Percentiles rank a stretch among this genome's conserved stretches.
These are phyloP conservation scores for Bedellia somnulentella DNA, from an alignment of 2,888 invertebrate species.

Conservation along the genomic window DNA sequence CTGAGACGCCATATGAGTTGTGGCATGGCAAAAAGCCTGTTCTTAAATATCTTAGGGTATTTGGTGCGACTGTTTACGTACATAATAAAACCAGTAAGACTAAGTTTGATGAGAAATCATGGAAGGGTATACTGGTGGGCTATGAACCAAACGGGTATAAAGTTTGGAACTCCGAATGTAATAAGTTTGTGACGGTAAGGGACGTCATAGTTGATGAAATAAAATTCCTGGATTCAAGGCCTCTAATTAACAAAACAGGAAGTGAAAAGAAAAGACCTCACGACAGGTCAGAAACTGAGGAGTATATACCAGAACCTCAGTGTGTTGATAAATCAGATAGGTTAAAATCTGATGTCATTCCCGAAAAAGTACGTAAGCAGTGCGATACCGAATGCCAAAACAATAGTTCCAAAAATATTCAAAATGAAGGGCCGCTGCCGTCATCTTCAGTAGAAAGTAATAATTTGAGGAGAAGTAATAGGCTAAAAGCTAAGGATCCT, in stretches of 20 bases:
- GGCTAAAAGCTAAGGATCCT: slow-evolving; percentile 14
- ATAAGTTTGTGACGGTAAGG: slow-evolving; percentile 17
- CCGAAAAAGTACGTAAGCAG: background rate
- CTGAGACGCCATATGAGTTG: slow-evolving; percentile 24
- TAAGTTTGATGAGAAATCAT: slow-evolving; percentile 21
- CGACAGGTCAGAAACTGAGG: too few species aligned
- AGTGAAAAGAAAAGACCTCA: too few species aligned
- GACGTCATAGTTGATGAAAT: slow-evolving; percentile 22
- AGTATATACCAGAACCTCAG: too few species aligned
- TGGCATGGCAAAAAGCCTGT: slow-evolving; percentile 22
- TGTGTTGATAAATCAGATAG: too few species aligned
- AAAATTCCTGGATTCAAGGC: slow-evolving; percentile 15
- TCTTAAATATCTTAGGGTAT: too few species aligned
- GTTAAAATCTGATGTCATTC: too few species aligned
- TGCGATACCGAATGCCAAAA: background rate
- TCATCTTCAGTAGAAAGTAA: background rate
- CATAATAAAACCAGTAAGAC: slow-evolving; percentile 17
- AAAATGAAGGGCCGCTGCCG: background rate
- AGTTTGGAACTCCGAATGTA: slow-evolving; percentile 17
- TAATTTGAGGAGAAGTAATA: slow-evolving; percentile 7
- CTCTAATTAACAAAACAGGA: background rate
- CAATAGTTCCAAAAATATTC: background rate
- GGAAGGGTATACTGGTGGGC: slow-evolving; percentile 19
- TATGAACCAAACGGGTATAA: slow-evolving; percentile 22
- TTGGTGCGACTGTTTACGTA: slow-evolving; percentile 21